A percentile compares a stretch with the other conserved stretches of the same genome.
These are phyloP conservation scores for Alviniconcha marisindica DNA, from an alignment of 1,140 invertebrate genomes.

Conservation along the genomic window DNA sequence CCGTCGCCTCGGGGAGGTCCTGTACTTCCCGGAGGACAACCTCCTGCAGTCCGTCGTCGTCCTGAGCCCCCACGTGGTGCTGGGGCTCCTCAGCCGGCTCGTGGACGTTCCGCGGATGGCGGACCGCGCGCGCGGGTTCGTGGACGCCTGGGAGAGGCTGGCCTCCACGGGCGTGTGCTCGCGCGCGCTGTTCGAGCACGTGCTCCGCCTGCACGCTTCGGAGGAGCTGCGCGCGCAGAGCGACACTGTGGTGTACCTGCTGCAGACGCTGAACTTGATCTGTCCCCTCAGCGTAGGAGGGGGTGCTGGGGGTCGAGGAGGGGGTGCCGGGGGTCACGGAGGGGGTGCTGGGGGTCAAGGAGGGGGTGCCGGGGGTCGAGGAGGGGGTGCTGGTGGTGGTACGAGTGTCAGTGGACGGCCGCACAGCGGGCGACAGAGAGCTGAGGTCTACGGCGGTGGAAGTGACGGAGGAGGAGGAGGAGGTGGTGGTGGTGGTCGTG, in stretches of 20 bases:
- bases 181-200: constrained; percentile 44
- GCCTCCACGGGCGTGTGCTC: constrained; percentile 48
- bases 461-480: background rate
- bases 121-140: constrained; percentile 32
- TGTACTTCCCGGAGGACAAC: constrained; percentile 54
- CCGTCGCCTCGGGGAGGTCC: constrained; percentile 50
- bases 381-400: background rate
- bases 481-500: background rate
- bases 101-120: constrained; percentile 42
- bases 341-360: background rate
- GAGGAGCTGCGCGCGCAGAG: background rate
- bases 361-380: background rate
- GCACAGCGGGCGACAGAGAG: too few species aligned
- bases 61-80: constrained; percentile 51
- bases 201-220: constrained; percentile 32
- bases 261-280: constrained; percentile 49
- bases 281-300: constrained; percentile 40
- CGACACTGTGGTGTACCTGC: constrained; percentile 40
- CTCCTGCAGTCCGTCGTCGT: constrained; percentile 54
- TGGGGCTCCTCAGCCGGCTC: constrained; percentile 48
- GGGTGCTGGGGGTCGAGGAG: background rate
- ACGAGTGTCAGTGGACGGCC: background rate
- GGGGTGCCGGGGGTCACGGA: background rate
- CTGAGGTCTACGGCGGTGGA: background rate
- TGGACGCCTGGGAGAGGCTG: constrained; percentile 48